phyloP scores from a whole-genome alignment of 2,888 invertebrate genomes.

The Allolobophora icterica region DNA sequence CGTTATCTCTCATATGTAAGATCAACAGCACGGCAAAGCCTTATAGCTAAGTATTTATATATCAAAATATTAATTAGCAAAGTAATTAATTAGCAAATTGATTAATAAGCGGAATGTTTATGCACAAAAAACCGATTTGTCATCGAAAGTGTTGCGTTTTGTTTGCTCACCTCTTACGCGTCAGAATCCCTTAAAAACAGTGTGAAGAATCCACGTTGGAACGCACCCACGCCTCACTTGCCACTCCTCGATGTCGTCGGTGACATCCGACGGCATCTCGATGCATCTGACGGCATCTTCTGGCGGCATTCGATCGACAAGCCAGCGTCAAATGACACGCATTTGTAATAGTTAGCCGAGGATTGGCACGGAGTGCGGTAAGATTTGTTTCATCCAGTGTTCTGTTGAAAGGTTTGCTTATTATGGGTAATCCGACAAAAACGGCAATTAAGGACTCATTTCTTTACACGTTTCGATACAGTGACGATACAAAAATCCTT shows the following conservation, averaged over 20 bases:
- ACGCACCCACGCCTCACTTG: not conserved
- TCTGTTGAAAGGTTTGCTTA: no score
- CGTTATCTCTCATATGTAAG: no score
- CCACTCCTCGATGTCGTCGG: not conserved
- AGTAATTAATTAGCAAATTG: not conserved
- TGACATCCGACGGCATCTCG: not conserved
- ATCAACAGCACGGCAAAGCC: no score
- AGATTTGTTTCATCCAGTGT: not conserved
- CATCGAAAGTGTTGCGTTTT: not conserved
- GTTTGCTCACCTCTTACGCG: conserved; percentile 1
- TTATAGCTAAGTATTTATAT: no score
- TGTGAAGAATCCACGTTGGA: not conserved
- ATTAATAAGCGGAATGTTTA: not conserved
- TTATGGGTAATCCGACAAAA: no score
- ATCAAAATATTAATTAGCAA: not conserved
- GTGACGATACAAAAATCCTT: no score
- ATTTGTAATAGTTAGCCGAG: not conserved
- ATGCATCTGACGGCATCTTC: not conserved
- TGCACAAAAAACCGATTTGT: not conserved
- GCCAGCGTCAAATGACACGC: not conserved
- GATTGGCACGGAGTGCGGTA: not conserved
- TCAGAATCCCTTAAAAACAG: not conserved
- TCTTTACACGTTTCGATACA: no score
- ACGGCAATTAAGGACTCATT: no score
- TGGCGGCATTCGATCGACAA: not conserved